Conservation (phyloP, 2,113 vertebrate species). For the Leptodactylus fuscus region DNA sequence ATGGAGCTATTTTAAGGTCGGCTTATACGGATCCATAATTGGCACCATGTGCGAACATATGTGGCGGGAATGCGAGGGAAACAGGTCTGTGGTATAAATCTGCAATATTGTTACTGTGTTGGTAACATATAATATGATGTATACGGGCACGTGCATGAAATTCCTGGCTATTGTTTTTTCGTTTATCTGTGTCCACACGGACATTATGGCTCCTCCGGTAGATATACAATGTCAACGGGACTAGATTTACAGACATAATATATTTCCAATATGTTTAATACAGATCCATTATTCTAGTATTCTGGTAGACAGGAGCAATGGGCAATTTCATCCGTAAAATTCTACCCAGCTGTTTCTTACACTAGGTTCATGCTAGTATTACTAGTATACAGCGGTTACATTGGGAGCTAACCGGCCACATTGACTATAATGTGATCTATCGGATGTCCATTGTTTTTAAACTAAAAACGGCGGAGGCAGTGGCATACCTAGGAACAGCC, state of each 20-base stretch:
- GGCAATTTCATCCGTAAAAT: no score
- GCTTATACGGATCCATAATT: conserved; percentile 22
- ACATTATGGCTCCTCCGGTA: not conserved
- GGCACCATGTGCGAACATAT: conserved; percentile 16
- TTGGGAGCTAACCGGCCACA: no score
- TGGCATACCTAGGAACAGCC: no score
- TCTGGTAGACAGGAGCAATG: no score
- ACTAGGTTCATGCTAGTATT: no score
- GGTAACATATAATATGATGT: not conserved
- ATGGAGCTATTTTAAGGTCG: conserved; percentile 14
- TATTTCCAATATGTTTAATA: no score
- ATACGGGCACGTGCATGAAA: not conserved
- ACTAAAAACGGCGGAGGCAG: no score
- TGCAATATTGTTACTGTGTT: not conserved
- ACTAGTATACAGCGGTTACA: no score
- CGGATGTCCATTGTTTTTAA: no score
- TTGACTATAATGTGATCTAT: no score
- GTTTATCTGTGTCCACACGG: not conserved
- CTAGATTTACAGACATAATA: not conserved
- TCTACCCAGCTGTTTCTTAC: no score
- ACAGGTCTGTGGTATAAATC: not conserved
- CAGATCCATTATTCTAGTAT: no score
- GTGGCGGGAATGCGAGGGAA: not conserved
- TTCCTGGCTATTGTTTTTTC: not conserved
- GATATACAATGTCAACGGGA: not conserved